These are phyloP conservation scores for Solea solea DNA, from an alignment of 2,113 vertebrate genomes.

Conservation along the genomic window DNA sequence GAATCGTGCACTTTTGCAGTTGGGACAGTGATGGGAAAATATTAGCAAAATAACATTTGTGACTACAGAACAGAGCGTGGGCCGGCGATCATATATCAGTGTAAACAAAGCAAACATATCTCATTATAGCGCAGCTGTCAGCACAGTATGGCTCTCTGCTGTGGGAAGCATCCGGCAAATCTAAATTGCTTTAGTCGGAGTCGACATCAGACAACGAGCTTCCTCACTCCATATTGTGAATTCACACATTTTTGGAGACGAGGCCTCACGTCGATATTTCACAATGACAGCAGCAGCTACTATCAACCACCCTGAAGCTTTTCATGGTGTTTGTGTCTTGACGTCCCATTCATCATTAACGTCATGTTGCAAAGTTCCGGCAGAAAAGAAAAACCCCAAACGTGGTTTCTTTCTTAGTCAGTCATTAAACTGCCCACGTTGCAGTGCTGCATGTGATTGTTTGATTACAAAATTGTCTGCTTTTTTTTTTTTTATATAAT, in stretches of 20 bases:
- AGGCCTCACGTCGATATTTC: constrained; percentile 49
- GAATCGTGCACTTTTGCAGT: constrained; percentile 14
- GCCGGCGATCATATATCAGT: constrained; percentile 41
- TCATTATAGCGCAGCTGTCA: constrained; percentile 34
- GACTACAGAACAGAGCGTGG: constrained; percentile 12
- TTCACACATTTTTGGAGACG: constrained; percentile 28
- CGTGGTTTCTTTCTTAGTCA: too few relatives aligned
- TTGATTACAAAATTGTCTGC: constrained; percentile 52
- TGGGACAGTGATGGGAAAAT: constrained; percentile 7
- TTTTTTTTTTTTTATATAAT: constrained; percentile 52
- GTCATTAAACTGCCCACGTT: constrained; percentile 17
- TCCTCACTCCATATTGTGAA: constrained; percentile 40
- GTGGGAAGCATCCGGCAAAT: constrained; percentile 10
- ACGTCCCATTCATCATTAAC: constrained; percentile 61
- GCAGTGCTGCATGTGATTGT: background rate
- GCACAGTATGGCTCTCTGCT: constrained; percentile 1
- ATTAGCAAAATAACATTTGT: background rate
- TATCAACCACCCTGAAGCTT: constrained; percentile 50
- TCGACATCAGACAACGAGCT: constrained; percentile 27
- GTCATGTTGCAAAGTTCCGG: constrained; percentile 53
- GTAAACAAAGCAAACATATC: constrained; percentile 38
- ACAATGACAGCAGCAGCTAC: constrained; percentile 55
- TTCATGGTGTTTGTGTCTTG: constrained; percentile 26
- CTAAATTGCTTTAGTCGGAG: constrained; percentile 40
- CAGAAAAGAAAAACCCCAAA: background rate